Base-by-base conservation (phyloP, 2,888 invertebrate genomes). In the Rhamnusium bicolor region DNA sequence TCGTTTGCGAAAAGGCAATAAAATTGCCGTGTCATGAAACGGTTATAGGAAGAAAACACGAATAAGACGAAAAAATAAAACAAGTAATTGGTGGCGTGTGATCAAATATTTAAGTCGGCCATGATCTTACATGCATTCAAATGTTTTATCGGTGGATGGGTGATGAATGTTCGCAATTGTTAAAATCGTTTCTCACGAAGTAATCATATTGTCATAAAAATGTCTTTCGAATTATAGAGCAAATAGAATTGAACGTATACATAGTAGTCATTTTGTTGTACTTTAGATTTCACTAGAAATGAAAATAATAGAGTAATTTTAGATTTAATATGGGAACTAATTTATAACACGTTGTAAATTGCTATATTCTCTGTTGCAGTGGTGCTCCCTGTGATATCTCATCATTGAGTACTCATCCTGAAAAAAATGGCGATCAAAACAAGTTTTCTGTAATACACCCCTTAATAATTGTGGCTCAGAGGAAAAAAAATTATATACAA, bases 21-120 rank as follows among this genome's bases (percentile, higher is more conserved):
- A 78, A 78, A 74, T 71, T 78, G 70, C 71, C 76, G 67, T 71
- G 68, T 63, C 71, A 65, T 69, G 72, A 65, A 63, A 72, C 73
- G 61, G 73, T 76, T 72, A 73, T 74, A 72, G 75, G 75, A 73
- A 74, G 67, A 69, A 74, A 76, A 73, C 76, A 74, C 74, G 76
- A 76, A 75, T 71, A 71, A 74, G 69, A 74, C 56, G 46, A 56
- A 71, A 63, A 74, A 78, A 78, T 77, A 78, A 79, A 79, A 73
- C 75, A 66, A 67, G 73, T 78, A 79, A 80, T 79, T 77, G 80
- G 75, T 81, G 79, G 80, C 79, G 76, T 81, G 78, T 79, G 73
- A 81, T 80, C 78, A 74, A 78, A 80, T 79, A 79, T 75, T 76
- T 67, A 71, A 73, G 74, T 71, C 71, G 65, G 72, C 75, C 74